Evolutionary conservation across 1,140 invertebrate genomes (phyloP).

Genomic region (Copidosoma floridanum): DNA sequence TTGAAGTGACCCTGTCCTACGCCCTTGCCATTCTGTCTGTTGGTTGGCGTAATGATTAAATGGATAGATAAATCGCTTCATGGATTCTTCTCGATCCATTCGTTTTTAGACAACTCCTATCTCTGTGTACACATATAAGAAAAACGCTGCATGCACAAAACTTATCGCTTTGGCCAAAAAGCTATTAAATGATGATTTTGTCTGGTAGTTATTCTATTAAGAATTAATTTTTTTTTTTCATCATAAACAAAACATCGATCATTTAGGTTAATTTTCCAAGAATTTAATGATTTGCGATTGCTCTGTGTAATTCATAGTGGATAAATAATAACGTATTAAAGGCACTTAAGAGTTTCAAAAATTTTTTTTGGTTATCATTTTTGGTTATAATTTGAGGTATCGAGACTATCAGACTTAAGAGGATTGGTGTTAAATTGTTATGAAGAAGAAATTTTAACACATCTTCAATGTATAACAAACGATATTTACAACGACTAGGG

Average conservation of each 20-base stretch:
- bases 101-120: slow-evolving; percentile 14
- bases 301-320: slow-evolving; percentile 26
- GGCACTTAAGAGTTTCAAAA: too few relatives aligned
- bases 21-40: slow-evolving; percentile 55
- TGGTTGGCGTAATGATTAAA: slow-evolving; percentile 34
- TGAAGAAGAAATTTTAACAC: not conserved
- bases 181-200: too few relatives aligned
- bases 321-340: slow-evolving; percentile 24
- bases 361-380: too few relatives aligned
- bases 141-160: slow-evolving; percentile 26
- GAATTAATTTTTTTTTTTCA: not conserved
- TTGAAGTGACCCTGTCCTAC: slow-evolving; percentile 53
- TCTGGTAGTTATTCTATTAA: too few relatives aligned
- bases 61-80: slow-evolving; percentile 20
- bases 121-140: slow-evolving; percentile 8
- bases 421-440: slow-evolving; percentile 3
- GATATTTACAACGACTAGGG: too few relatives aligned
- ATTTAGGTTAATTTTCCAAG: slow-evolving; percentile 8
- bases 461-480: too few relatives aligned
- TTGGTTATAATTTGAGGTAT: too few relatives aligned
- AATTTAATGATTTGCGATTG: slow-evolving; percentile 12
- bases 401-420: too few relatives aligned
- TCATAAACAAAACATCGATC: slow-evolving; percentile 28
- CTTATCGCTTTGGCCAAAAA: slow-evolving; percentile 12
- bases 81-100: slow-evolving; percentile 12